These are phyloP conservation scores for Hoplias malabaricus DNA, from an alignment of 2,113 vertebrate species.

Conservation along the genomic window DNA sequence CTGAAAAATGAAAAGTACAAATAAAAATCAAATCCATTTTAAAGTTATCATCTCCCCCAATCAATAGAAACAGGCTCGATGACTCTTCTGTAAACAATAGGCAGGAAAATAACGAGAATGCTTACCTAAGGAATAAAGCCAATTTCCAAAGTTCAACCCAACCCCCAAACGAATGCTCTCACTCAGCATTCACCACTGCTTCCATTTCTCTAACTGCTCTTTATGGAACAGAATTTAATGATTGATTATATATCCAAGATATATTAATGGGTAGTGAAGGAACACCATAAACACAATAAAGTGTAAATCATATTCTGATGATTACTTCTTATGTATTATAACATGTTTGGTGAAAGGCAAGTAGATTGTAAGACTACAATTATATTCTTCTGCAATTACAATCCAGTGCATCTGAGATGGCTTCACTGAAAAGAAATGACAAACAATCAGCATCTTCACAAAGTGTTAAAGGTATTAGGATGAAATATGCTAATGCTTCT, in stretches of 20 bases:
- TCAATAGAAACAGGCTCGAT: slow-evolving; percentile 36
- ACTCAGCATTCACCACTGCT: not conserved
- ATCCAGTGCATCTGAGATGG: not conserved
- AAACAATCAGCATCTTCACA: not conserved
- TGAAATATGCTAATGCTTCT: not conserved
- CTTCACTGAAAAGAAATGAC: not conserved
- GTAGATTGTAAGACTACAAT: not conserved
- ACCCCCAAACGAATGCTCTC: not conserved
- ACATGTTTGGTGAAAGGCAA: not conserved
- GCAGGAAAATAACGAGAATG: slow-evolving; percentile 8
- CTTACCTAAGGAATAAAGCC: slow-evolving; percentile 21
- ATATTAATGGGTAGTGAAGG: slow-evolving; percentile 8
- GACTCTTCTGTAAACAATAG: slow-evolving; percentile 5
- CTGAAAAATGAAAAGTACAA: slow-evolving; percentile 48
- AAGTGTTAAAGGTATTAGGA: not conserved
- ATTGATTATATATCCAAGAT: not conserved
- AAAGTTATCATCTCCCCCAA: slow-evolving; percentile 25
- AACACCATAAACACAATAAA: not conserved
- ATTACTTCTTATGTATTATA: not conserved
- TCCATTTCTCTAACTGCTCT: slow-evolving; percentile 11
- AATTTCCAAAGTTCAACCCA: not conserved
- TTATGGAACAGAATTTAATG: slow-evolving; percentile 22
- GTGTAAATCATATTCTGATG: not conserved
- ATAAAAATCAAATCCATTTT: slow-evolving; percentile 46
- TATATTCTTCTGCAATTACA: not conserved